Percentiles rank a stretch among this genome's conserved stretches.
phyloP scores from a whole-genome alignment of 2,888 invertebrate species.

The Orthosia gothica region DNA sequence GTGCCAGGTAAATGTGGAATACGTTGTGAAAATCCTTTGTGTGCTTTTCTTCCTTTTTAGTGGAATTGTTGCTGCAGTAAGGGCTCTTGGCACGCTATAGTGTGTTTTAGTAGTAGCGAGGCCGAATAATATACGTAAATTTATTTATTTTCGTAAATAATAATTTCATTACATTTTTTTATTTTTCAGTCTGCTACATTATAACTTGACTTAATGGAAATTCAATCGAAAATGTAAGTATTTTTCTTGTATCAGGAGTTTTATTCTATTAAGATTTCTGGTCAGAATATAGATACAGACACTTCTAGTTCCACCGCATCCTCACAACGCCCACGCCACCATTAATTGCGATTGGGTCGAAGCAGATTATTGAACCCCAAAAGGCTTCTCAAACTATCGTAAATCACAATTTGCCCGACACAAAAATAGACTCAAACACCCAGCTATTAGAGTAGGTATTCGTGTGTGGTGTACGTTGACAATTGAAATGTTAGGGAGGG shows the following conservation, averaged over 20 bases:
- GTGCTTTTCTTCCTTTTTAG: conserved; percentile 25
- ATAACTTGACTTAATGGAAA: background rate
- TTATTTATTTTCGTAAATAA: too few relatives aligned
- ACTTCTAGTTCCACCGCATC: conserved; percentile 69
- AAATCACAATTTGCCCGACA: conserved; percentile 76
- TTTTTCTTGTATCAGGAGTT: background rate
- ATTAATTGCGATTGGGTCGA: conserved; percentile 89
- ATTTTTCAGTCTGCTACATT: background rate
- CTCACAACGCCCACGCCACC: conserved; percentile 77
- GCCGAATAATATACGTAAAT: background rate
- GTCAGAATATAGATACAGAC: conserved; percentile 28
- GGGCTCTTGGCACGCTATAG: conserved; percentile 21
- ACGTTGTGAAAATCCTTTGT: conserved; percentile 32
- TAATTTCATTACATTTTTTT: too few relatives aligned
- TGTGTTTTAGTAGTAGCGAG: background rate
- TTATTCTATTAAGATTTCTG: background rate
- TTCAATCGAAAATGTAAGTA: background rate
- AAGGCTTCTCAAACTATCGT: conserved; percentile 82
- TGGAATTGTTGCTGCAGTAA: conserved; percentile 39
- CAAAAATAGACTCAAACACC: conserved; percentile 72
- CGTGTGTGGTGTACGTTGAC: conserved; percentile 64
- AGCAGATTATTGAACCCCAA: conserved; percentile 86
- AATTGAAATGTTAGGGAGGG: conserved; percentile 81
- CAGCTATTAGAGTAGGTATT: conserved; percentile 72
- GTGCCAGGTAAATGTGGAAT: conserved; percentile 23